Evolutionary conservation across 2,888 invertebrate genomes (phyloP).

Genomic region (Danaus chrysippus): DNA sequence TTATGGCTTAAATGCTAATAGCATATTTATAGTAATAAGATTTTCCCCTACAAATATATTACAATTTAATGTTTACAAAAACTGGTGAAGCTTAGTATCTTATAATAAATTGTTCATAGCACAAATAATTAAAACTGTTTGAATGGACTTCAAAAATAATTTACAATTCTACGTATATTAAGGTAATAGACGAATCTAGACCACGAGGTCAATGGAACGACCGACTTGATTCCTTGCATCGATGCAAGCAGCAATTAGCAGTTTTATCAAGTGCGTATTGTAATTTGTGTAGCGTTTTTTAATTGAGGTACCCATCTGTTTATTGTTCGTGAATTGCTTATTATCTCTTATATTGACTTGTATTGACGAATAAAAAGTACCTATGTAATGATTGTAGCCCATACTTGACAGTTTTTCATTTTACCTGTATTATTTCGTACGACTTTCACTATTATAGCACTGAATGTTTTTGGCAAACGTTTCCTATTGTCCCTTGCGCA

Average conservation of each 20-base stretch:
- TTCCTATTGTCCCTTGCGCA: conserved; percentile 11
- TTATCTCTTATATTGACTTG: neutral
- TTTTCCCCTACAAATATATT: no score
- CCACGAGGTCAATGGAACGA: conserved; percentile 30
- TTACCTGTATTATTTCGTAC: neutral
- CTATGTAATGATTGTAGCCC: no score
- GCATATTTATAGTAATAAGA: no score
- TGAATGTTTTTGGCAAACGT: conserved; percentile 6
- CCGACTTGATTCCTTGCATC: neutral
- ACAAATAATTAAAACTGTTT: no score
- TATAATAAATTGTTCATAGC: no score
- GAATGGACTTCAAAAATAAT: neutral
- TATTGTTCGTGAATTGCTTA: neutral
- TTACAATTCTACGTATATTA: conserved; percentile 11
- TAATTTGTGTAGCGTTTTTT: neutral
- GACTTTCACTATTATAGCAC: neutral
- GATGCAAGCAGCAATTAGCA: neutral
- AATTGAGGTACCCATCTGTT: neutral
- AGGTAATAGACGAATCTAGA: conserved; percentile 23
- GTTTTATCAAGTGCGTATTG: neutral
- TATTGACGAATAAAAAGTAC: neutral
- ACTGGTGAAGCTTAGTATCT: no score
- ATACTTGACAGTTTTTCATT: neutral
- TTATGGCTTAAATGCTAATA: no score
- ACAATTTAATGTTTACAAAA: no score